Evolutionary conservation across 2,888 invertebrate genomes (phyloP), one percentile per base, ranked within the genome.

Genomic region (Zelleria hepariella): DNA sequence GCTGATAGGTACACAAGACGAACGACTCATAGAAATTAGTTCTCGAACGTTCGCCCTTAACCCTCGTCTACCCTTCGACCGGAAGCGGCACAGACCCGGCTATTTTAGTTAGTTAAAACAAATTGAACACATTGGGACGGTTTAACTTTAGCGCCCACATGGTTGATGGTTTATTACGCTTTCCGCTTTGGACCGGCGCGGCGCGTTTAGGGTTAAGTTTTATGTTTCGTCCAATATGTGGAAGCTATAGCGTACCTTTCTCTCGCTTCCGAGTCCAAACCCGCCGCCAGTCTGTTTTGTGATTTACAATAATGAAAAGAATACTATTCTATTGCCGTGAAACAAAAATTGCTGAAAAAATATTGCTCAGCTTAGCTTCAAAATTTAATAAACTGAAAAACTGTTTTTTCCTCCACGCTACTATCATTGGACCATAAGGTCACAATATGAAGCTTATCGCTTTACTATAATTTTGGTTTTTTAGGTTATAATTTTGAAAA

Each of bases 71-170:
- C 67, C 64, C 53, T 24, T 32, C 58, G 27, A 71, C 62, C 77
- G 78, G 78, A 78, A 77, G 68, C 75, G 25, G 64, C 61, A 66
- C 58, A 58, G 58, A 58, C 53, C 52, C 58, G 58, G 72, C 74
- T 80, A 80, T 80, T 80, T 78, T 70, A 68, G 79, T 77, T 70
- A 70, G 79, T 80, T 77, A 75, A 79, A 78, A 79, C 77, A 80
- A 80, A 80, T 80, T 79, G 78, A 73, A 64, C 48, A 23, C 62
- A 51, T 59, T 59, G 61, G 59, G 54, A 51, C n/a, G 66, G 61
- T 54, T 62, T 57, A 66, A 68, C 65, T 66, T 68, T 64, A 66
- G 64, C 65, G 64, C 65, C 69, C 66, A 69, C 68, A 66, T 68
- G 69, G 73, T 75, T 75, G 68, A 66, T 68, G 69, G 73, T 75